phyloP scores from a whole-genome alignment of 30 jellyfish, hydroid and myxozoan genomes.

The Chrysaora quinquecirrha region DNA sequence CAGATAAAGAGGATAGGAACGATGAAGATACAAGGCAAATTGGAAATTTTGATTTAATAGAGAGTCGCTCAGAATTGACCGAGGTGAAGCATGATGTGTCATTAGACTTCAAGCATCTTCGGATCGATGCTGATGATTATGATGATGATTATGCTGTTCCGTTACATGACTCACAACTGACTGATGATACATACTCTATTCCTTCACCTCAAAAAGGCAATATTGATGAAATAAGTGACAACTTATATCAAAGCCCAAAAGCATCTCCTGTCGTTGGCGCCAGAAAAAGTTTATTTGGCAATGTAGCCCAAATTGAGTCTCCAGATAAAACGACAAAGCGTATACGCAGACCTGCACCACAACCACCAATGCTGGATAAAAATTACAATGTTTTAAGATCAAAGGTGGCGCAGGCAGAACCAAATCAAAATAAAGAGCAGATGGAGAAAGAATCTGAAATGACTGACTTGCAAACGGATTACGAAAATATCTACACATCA shows the following conservation, averaged over 20 bases:
- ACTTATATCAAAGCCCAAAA: constrained; percentile 23
- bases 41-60: background rate
- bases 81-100: constrained; percentile 16
- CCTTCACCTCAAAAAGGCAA: background rate
- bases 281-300: constrained; percentile 33
- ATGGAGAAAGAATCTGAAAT: background rate
- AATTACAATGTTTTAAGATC: constrained; percentile 33
- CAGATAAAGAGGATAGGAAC: background rate
- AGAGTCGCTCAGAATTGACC: background rate
- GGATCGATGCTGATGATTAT: constrained; percentile 54
- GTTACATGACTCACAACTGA: background rate
- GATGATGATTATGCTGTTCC: constrained; percentile 34
- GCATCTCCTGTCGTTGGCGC: constrained; percentile 43
- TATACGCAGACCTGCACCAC: constrained; percentile 61
- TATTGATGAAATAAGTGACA: constrained; percentile 3
- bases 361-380: constrained; percentile 43
- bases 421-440: background rate
- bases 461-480: background rate
- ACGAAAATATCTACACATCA: constrained; percentile 39
- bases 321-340: constrained; percentile 16
- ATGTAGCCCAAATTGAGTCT: background rate
- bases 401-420: constrained; percentile 6
- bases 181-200: background rate
- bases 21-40: background rate
- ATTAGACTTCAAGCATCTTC: constrained; percentile 28